A percentile compares a stretch with the other conserved stretches of the same genome.
phyloP scores from a whole-genome alignment of 2,888 invertebrate genomes.

The Eupithecia vulgata region DNA sequence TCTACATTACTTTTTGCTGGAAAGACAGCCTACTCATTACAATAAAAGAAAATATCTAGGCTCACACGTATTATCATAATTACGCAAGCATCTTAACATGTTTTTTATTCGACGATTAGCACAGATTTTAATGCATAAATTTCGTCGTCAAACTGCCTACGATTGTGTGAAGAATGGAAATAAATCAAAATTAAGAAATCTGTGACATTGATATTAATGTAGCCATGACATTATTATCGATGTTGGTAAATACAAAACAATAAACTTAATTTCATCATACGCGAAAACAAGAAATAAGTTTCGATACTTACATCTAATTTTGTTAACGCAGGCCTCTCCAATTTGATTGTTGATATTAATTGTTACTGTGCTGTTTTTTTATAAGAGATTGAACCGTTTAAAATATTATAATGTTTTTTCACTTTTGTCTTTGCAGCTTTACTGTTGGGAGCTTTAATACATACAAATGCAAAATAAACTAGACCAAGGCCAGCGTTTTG shows the following conservation, averaged over 20 bases:
- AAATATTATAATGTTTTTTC: neutral
- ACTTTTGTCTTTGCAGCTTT: neutral
- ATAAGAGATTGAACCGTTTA: too few relatives aligned
- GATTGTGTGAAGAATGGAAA: slow-evolving; percentile 23
- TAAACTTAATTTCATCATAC: neutral
- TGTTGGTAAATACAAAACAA: slow-evolving; percentile 8
- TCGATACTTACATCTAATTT: neutral
- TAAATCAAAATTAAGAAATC: slow-evolving; percentile 27
- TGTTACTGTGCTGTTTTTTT: too few relatives aligned
- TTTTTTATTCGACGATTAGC: slow-evolving; percentile 29
- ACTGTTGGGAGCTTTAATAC: neutral
- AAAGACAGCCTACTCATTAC: neutral
- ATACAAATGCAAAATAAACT: neutral
- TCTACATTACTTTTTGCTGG: neutral
- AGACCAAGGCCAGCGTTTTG: neutral
- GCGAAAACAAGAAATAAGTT: neutral
- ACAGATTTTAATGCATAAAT: slow-evolving; percentile 29
- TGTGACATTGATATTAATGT: slow-evolving; percentile 21
- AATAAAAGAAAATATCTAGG: neutral
- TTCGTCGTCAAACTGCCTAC: slow-evolving; percentile 14
- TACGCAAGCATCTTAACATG: slow-evolving; percentile 10
- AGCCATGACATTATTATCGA: slow-evolving; percentile 25
- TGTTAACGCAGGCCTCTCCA: neutral
- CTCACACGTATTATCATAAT: neutral
- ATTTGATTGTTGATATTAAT: too few relatives aligned